Base-by-base conservation (phyloP, 2,888 invertebrate species). In the Drosophila tanythrix region DNA sequence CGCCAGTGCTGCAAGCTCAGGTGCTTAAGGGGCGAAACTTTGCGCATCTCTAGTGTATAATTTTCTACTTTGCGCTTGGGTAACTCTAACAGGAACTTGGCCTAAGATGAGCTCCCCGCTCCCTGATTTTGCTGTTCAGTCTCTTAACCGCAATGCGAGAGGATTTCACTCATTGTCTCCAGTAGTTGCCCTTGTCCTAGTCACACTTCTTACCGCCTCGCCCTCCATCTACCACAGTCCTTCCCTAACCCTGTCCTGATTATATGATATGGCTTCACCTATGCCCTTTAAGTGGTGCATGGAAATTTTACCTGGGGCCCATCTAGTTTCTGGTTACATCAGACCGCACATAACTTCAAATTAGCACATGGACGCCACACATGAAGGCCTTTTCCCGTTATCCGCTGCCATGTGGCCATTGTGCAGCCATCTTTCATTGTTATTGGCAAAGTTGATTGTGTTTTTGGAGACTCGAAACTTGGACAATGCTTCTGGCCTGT, bases 271-370 rank as follows among this genome's bases (percentile, higher is more conserved):
- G 52, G 56, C 60, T 70, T 70, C 53, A 66, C 60, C 75, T 65
- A 46, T 76, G 65, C 72, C 72, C 72, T 79, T 70, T 69, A 29
- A 69, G 38, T 73, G 55, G 58, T 21, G 51, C 76, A 60, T 71
- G 66, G 56, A 75, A 71, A 55, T 62, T 11, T 52, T 13, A 50
- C 13, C 36, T 27, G 38, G 38, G 25, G 52, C 40, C 33, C 27
- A 76, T 66, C 68, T 70, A 56, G 74, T 73, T 74, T 69, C 68
- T 70, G 75, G 76, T 81, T 84, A 84, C 79, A 88, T 79, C 77
- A 88, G 77, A 73, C 58, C 73, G 74, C 79, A 87, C 77, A 88
- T 87, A 87, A 84, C 81, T 87, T 87, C 77, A 87, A 83, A 88
- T 87, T 87, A 87, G 69, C 69, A 66, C 68, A 56, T 61, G 63